Percentiles rank a stretch among this genome's conserved stretches.
Evolutionary conservation across 2,113 vertebrate genomes (phyloP).

Genomic region (Ramphastos sulfuratus): DNA sequence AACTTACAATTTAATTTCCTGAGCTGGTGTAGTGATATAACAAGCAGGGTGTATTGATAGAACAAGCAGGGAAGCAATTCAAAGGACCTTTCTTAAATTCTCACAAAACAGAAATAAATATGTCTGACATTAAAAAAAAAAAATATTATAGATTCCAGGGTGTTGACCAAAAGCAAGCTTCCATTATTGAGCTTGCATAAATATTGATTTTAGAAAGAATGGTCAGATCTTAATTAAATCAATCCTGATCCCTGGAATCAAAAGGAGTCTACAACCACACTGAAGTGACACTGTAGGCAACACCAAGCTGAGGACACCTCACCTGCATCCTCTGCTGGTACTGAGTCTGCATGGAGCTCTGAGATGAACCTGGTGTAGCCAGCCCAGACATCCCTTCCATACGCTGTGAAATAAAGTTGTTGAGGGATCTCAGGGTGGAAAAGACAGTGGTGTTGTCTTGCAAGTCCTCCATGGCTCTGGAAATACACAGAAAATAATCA

Average conservation of each 20-base stretch:
- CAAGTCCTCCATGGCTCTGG: slow-evolving; percentile 76
- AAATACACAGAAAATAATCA: background rate
- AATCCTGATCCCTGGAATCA: background rate
- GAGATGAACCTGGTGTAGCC: background rate
- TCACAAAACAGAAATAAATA: background rate
- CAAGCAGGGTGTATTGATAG: no score
- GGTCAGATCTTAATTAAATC: background rate
- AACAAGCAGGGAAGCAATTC: background rate
- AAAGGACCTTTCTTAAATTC: background rate
- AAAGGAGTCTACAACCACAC: background rate
- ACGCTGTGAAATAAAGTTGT: slow-evolving; percentile 84
- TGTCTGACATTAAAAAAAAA: background rate
- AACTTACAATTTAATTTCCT: background rate
- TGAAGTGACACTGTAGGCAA: background rate
- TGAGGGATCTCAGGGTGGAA: slow-evolving; percentile 88
- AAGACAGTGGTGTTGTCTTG: slow-evolving; percentile 91
- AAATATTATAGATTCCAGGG: background rate
- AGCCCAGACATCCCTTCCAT: slow-evolving; percentile 64
- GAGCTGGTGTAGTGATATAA: background rate
- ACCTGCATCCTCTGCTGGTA: slow-evolving; percentile 92
- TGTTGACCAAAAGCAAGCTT: background rate
- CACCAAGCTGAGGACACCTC: background rate
- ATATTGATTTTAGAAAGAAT: background rate
- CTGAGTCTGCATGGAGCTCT: slow-evolving; percentile 79
- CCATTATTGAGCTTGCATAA: background rate